phyloP scores from a whole-genome alignment of 2,113 vertebrate species.

The Bostrychus sinensis region DNA sequence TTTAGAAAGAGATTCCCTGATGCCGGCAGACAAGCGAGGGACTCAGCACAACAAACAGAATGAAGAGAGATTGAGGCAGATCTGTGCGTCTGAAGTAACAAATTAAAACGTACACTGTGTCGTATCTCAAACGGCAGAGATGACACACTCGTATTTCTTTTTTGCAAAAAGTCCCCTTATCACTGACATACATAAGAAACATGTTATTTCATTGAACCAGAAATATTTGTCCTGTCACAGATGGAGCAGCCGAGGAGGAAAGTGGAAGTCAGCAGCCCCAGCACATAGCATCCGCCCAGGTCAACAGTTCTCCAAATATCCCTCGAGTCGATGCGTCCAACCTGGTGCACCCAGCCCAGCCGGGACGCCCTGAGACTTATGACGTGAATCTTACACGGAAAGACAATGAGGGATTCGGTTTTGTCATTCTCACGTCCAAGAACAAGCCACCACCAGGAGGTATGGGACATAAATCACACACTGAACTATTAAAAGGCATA shows the following conservation, averaged over 20 bases:
- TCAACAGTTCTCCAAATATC: constrained; percentile 83
- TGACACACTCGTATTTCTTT: constrained; percentile 8
- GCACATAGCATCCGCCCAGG: constrained; percentile 46
- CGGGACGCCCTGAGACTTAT: constrained; percentile 78
- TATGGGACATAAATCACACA: constrained; percentile 74
- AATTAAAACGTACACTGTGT: constrained; percentile 26
- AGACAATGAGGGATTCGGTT: constrained; percentile 96
- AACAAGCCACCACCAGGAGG: constrained; percentile 95
- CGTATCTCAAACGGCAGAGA: not conserved
- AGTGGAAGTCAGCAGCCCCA: constrained; percentile 37
- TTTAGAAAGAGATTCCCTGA: constrained; percentile 43
- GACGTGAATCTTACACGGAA: constrained; percentile 90
- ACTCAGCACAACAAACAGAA: constrained; percentile 39
- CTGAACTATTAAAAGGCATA: no score
- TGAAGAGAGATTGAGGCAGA: constrained; percentile 31
- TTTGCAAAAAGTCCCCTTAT: constrained; percentile 1
- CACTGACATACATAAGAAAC: not conserved
- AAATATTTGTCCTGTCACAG: constrained; percentile 28
- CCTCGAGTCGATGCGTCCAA: constrained; percentile 63
- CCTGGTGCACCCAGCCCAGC: constrained; percentile 35
- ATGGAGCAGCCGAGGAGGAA: constrained; percentile 60
- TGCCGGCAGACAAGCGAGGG: constrained; percentile 34
- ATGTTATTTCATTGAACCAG: no score
- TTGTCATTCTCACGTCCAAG: constrained; percentile 97
- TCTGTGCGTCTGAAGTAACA: constrained; percentile 35